A percentile compares a stretch with the other conserved stretches of the same genome.
Conservation (phyloP, 2,797 vertebrate species). For the Pseudopleuronectes americanus region DNA sequence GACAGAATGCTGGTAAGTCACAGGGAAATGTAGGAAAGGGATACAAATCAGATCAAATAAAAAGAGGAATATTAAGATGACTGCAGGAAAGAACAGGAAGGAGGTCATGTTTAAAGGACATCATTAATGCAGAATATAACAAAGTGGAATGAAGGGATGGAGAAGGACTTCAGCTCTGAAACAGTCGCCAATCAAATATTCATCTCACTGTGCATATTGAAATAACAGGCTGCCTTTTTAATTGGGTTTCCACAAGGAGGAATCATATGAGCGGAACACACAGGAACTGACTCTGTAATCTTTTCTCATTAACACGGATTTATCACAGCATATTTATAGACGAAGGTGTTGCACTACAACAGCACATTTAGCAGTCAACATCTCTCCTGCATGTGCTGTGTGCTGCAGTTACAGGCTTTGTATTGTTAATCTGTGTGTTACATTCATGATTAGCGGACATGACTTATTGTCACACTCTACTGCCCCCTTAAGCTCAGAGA, state of each 20-base stretch:
- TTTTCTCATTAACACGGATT: neutral
- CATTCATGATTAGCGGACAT: neutral
- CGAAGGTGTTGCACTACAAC: neutral
- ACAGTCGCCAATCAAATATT: neutral
- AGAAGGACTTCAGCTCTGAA: neutral
- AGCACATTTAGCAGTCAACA: neutral
- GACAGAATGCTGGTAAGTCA: neutral
- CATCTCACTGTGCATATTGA: neutral
- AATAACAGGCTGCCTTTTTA: neutral
- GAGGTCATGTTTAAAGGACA: too few species aligned
- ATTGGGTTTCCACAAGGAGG: neutral
- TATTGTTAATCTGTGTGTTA: neutral
- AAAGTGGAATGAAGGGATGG: neutral
- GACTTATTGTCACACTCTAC: constrained; percentile 8
- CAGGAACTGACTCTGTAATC: neutral
- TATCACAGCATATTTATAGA: neutral
- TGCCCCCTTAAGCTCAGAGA: constrained; percentile 38
- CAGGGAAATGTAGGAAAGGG: too few species aligned
- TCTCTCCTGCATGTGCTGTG: neutral
- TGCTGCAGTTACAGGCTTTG: neutral
- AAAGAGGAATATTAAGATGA: neutral
- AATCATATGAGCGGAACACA: neutral
- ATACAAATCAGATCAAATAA: neutral
- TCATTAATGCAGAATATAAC: neutral
- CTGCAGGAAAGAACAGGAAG: too few species aligned